Conservation (phyloP, 2,797 vertebrate genomes). For the Natrix natrix region DNA sequence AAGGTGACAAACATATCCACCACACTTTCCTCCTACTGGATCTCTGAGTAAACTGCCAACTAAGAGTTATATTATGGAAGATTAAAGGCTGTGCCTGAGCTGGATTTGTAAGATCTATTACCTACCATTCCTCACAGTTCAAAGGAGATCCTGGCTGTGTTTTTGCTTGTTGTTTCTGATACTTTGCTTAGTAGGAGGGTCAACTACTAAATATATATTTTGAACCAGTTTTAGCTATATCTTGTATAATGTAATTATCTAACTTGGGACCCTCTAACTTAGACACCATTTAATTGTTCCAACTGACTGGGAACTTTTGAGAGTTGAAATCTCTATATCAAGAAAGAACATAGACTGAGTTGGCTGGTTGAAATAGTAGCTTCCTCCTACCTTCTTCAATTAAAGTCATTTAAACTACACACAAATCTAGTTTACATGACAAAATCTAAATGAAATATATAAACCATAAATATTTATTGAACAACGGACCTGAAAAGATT, state of each 20-base stretch:
- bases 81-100: background rate
- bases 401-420: background rate
- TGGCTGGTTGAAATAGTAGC: background rate
- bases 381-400: background rate
- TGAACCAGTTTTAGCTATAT: background rate
- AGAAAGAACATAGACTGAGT: background rate
- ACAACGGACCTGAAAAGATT: conserved; percentile 3
- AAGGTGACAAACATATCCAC: background rate
- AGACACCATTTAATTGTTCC: background rate
- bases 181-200: background rate
- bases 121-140: no score
- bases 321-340: background rate
- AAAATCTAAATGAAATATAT: background rate
- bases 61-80: background rate
- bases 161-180: background rate
- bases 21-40: background rate
- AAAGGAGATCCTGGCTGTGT: background rate
- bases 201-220: background rate
- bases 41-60: background rate
- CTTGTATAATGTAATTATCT: background rate
- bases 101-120: background rate
- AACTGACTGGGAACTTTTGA: background rate
- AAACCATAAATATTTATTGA: background rate
- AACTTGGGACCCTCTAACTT: background rate
- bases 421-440: conserved; percentile 24